Percentiles rank a stretch among this genome's conserved stretches.
These are phyloP conservation scores for Philereme vetulata DNA, from an alignment of 2,888 invertebrate genomes.

Conservation along the genomic window DNA sequence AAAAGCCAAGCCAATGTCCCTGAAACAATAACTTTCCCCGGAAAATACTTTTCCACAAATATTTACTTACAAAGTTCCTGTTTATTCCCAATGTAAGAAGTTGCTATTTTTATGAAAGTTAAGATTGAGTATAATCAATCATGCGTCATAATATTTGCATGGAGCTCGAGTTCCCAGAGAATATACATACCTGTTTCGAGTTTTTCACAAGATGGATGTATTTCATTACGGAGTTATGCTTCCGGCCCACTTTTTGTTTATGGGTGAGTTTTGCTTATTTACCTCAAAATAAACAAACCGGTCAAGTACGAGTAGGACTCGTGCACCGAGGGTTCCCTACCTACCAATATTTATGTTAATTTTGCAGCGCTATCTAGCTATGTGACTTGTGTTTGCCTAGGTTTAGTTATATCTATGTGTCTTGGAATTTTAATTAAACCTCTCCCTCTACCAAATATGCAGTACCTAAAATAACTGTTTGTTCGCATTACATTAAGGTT, in stretches of 20 bases:
- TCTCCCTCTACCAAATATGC: too few species aligned
- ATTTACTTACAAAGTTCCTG: slow-evolving; percentile 25
- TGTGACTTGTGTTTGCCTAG: too few species aligned
- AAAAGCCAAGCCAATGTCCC: slow-evolving; percentile 24
- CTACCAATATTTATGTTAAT: too few species aligned
- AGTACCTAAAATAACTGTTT: too few species aligned
- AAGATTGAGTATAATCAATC: slow-evolving; percentile 38
- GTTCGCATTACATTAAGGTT: too few species aligned
- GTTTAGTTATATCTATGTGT: too few species aligned
- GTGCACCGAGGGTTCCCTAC: too few species aligned
- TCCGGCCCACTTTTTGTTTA: neutral
- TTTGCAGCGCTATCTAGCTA: too few species aligned
- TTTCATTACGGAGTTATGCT: slow-evolving; percentile 17
- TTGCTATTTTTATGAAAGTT: slow-evolving; percentile 26
- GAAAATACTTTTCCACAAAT: slow-evolving; percentile 23
- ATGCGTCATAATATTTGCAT: slow-evolving; percentile 39
- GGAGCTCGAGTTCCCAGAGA: slow-evolving; percentile 4
- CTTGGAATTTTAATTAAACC: too few species aligned
- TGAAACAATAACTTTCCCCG: slow-evolving; percentile 25
- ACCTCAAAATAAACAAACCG: too few species aligned
- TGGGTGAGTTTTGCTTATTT: too few species aligned
- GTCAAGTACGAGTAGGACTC: too few species aligned
- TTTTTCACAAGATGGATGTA: slow-evolving; percentile 28
- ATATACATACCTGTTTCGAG: slow-evolving; percentile 18
- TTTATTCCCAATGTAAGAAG: slow-evolving; percentile 21